Conservation (phyloP, 2,888 invertebrate genomes). For the Brachylomia viminalis region DNA sequence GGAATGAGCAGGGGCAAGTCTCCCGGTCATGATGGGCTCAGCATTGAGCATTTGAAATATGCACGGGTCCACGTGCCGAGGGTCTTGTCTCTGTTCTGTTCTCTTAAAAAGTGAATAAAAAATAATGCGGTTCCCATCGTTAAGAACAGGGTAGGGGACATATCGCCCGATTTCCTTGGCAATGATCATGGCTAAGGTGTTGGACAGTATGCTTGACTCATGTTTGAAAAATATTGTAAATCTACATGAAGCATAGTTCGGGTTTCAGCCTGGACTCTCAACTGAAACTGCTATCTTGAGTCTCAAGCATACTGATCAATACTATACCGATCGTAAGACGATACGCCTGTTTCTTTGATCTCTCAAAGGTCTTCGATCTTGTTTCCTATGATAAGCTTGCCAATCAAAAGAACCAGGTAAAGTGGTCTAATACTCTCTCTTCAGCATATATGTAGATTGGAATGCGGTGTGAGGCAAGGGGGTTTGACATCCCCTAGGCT, state of each 20-base stretch:
- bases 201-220: no score
- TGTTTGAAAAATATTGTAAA: neutral
- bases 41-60: slow-evolving; percentile 24
- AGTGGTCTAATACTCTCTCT: neutral
- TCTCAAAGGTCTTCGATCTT: neutral
- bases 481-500: no score
- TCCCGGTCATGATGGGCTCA: slow-evolving; percentile 15
- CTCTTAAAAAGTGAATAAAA: no score
- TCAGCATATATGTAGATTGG: neutral
- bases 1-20: slow-evolving; percentile 3
- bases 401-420: neutral
- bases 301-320: slow-evolving; percentile 49
- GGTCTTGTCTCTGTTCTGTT: no score
- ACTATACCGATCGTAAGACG: slow-evolving; percentile 44
- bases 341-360: neutral
- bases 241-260: slow-evolving; percentile 36
- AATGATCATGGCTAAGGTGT: no score
- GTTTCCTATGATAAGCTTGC: no score
- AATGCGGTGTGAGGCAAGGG: no score
- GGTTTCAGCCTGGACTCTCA: slow-evolving; percentile 38
- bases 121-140: no score
- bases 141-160: slow-evolving; percentile 14
- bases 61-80: no score
- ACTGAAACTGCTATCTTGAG: no score
- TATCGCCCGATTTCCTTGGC: slow-evolving; percentile 33